Evolutionary conservation across 2,113 vertebrate species (phyloP), one percentile per base, ranked within the genome.

Genomic region (Nothobranchius furzeri): DNA sequence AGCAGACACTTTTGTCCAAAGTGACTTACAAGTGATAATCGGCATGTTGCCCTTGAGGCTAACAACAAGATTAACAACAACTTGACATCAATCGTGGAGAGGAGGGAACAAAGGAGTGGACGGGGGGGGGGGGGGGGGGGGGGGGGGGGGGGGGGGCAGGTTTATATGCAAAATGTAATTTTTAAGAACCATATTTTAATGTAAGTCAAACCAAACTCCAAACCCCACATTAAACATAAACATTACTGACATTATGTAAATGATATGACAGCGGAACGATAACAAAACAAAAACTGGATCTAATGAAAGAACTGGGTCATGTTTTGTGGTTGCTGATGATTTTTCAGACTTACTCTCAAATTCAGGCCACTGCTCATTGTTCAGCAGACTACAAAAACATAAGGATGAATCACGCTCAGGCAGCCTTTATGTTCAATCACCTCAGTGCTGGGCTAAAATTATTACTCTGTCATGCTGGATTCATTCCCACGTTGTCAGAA

Each of bases 351-450:
- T 37, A 68, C 47, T 75, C 48, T 71, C 46, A 46, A 62, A 86
- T 89, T 55, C 74, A 76, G 82, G 85, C 79, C 80, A 83, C 55
- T 84, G 85, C 84, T 80, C 76, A 85, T 88, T 88, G 75, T 85
- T 85, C 77, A 68, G 60, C 74, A 72, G 50, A 86, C 70, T 64
- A 67, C 70, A 79, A 68, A 42, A 81, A 75, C 77, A 73, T 49
- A 70, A 60, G 58, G 57, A 85, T 74, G 80, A 78, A 78, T 82
- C 79, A 68, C 14, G 24, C 70, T 51, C 6, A 71, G 61, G 68
- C 54, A 64, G 83, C 43, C 56, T 73, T 82, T 36, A 30, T 58
- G 54, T 75, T 84, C 75, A 77, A 70, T 85, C 72, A 60, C 46
- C n/a, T 59, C 25, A 54, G 42, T 13, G 24, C 30, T 45, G 49